Evolutionary conservation across 2,113 vertebrate genomes (phyloP), one percentile per base, ranked within the genome.

Genomic region (Saccopteryx bilineata): DNA sequence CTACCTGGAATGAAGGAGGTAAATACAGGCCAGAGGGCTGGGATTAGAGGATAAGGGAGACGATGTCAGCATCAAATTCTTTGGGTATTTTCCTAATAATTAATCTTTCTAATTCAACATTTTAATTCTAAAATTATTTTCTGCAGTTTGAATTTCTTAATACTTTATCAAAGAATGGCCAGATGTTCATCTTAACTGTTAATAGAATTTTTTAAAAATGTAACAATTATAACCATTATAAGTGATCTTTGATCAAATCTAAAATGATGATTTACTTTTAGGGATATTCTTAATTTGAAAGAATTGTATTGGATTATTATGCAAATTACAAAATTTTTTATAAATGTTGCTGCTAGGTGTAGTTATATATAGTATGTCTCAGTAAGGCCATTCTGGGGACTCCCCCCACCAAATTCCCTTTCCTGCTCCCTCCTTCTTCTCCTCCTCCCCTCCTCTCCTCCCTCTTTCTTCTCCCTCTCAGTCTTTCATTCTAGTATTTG

Each of bases 71-170:
- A 58, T 84, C 39, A 63, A 5, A 90, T 75, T 83, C 69, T 91
- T 39, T 10, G 60, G 54, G 15, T 91, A 12, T 52, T 93, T 75
- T 56, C 60, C 54, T 60, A 74, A 84, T 79, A 75, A 39, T 39
- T 39, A 39, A 80, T 72, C n/a, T 74, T 93, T 87, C 80, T 92
- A 89, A 79, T 60, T 91, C 79, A 91, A 3, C 11, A 46, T 86
- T 95, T 88, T 93, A 68, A 66, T 95, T 97, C 87, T 80, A 56
- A 94, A 93, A 89, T 24, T 26, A 89, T 3, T 39, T 31, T 83
- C 91, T 74, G 74, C 72, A 46, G n/a, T 91, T 91, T 94, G 56
- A 66, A n/a, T 60, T 95, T 92, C 48, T 60, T 65, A 80, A 69
- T 31, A 69, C 9, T 52, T 83, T 56, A 94, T 94, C 90, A 82